Conservation (phyloP, 2,797 vertebrate species). For the Thunnus albacares region DNA sequence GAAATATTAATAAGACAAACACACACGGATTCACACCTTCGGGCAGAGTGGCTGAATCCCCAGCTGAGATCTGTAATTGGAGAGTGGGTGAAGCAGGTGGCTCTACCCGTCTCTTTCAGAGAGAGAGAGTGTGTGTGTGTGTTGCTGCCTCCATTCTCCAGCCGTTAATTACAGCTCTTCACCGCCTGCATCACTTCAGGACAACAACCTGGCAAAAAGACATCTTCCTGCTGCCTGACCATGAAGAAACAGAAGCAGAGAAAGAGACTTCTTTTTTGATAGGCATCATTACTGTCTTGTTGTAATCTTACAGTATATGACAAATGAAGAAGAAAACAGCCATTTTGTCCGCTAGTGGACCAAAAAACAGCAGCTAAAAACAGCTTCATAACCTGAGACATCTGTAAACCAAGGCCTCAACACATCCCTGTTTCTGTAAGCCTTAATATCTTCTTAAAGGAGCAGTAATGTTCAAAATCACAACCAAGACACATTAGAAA, state of each 20-base stretch:
- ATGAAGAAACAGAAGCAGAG: background rate
- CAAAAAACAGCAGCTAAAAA: background rate
- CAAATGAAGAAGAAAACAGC: background rate
- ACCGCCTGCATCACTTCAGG: slow-evolving; percentile 34
- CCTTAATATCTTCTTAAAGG: too few relatives aligned
- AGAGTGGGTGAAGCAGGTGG: slow-evolving; percentile 66
- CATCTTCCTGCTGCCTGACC: background rate
- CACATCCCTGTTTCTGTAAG: too few relatives aligned
- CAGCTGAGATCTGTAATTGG: slow-evolving; percentile 57
- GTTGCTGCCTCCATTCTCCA: background rate
- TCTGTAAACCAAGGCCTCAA: too few relatives aligned
- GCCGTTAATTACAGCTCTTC: slow-evolving; percentile 67
- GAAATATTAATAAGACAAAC: background rate
- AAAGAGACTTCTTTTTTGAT: background rate
- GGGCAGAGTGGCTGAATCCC: slow-evolving; percentile 21
- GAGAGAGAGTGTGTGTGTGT: slow-evolving; percentile 30
- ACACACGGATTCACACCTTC: background rate
- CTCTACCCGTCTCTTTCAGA: background rate
- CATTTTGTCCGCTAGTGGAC: background rate
- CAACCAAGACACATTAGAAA: too few relatives aligned
- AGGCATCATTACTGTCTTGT: background rate
- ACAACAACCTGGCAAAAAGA: slow-evolving; percentile 29
- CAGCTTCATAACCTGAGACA: too few relatives aligned
- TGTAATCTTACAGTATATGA: background rate
- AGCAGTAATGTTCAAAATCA: too few relatives aligned